Evolutionary conservation across 2,797 vertebrate genomes (phyloP).

Genomic region (Chaunax sp.): DNA sequence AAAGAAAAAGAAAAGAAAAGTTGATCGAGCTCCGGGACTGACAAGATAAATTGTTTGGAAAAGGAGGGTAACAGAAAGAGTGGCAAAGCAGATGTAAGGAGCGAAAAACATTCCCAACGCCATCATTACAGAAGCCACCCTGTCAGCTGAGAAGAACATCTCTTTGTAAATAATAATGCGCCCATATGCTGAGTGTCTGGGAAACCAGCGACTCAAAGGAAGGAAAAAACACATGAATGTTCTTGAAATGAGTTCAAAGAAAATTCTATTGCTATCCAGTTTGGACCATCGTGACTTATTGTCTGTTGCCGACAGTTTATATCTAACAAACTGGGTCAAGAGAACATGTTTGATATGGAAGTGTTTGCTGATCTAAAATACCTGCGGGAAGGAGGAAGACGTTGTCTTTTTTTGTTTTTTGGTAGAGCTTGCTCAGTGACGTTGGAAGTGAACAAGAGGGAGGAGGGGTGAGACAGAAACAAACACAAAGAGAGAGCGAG

Average conservation of each 20-base stretch:
- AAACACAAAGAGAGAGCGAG: slow-evolving; percentile 18
- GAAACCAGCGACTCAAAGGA: slow-evolving; percentile 42
- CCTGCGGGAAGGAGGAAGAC: slow-evolving; percentile 5
- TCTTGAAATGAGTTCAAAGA: slow-evolving; percentile 10
- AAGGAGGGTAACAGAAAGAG: not conserved
- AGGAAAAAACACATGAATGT: not conserved
- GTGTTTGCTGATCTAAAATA: too few relatives aligned
- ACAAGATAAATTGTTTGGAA: not conserved
- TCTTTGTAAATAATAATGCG: slow-evolving; percentile 33
- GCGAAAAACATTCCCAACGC: slow-evolving; percentile 28
- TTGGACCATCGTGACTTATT: slow-evolving; percentile 4
- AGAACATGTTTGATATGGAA: slow-evolving; percentile 9
- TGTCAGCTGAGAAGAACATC: slow-evolving; percentile 27
- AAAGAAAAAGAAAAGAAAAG: too few relatives aligned
- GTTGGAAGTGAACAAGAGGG: not conserved
- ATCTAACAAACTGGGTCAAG: slow-evolving; percentile 21
- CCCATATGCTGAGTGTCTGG: not conserved
- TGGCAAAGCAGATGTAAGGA: not conserved
- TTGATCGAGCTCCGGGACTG: not conserved
- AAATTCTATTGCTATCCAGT: not conserved
- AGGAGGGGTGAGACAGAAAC: not conserved
- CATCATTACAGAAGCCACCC: slow-evolving; percentile 36
- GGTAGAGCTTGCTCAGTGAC: slow-evolving; percentile 4
- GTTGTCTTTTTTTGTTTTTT: slow-evolving; percentile 1
- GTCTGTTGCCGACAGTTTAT: too few relatives aligned